Evolutionary conservation across 2,113 vertebrate species (phyloP).

Genomic region (Gallinago jamesoni): DNA sequence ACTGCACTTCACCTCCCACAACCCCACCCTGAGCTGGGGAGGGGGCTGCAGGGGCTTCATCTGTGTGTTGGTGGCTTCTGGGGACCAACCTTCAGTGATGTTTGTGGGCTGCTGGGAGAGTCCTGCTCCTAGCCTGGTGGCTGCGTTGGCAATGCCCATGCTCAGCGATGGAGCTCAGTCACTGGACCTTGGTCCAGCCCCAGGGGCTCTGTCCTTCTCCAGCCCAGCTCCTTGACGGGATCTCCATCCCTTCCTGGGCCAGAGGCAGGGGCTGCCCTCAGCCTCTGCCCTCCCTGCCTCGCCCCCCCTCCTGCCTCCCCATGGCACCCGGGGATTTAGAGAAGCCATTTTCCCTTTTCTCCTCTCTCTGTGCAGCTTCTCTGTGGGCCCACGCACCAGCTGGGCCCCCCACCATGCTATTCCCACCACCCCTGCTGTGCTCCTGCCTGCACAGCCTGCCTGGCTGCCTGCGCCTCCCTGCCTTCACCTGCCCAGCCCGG

Average conservation of each 20-base stretch:
- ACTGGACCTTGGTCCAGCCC: not conserved
- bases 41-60: not conserved
- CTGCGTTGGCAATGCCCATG: accelerated
- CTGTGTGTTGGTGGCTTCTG: not conserved
- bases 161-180: accelerated
- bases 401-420: slow-evolving; percentile 41
- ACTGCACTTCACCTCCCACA: accelerated
- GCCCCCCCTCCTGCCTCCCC: not conserved
- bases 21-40: accelerated
- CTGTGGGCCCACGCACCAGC: slow-evolving; percentile 42
- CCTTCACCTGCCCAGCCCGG: not conserved
- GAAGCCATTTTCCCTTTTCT: not conserved
- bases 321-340: accelerated
- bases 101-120: not conserved
- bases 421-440: slow-evolving; percentile 20
- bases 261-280: not conserved
- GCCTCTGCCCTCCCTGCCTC: not conserved
- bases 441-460: not conserved
- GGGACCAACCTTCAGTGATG: not conserved
- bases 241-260: not conserved
- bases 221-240: not conserved
- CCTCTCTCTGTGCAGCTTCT: not conserved
- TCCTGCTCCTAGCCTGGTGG: not conserved
- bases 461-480: not conserved
- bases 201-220: not conserved